phyloP scores from a whole-genome alignment of 2,888 invertebrate species.

The Drosophila kanekoi region DNA sequence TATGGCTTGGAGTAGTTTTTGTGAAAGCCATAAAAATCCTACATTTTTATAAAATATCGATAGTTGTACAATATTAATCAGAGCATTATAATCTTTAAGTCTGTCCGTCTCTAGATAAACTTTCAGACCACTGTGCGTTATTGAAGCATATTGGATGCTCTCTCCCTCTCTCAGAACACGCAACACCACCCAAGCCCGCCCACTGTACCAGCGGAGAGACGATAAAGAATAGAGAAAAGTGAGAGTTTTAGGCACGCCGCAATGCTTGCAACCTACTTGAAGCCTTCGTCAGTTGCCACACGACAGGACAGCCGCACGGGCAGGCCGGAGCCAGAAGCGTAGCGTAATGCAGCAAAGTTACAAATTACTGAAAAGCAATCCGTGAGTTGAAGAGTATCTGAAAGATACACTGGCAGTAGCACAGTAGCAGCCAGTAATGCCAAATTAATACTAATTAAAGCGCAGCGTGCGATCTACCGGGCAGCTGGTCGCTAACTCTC shows the following conservation, averaged over 20 bases:
- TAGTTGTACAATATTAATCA: too few relatives aligned
- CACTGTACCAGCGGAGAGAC: constrained; percentile 28
- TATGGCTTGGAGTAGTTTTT: too few relatives aligned
- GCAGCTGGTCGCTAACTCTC: constrained; percentile 12
- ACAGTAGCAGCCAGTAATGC: constrained; percentile 13
- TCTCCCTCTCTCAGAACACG: constrained; percentile 14
- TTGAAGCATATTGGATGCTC: constrained; percentile 19
- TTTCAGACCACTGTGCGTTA: constrained; percentile 42
- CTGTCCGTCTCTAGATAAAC: too few relatives aligned
- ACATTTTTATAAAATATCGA: too few relatives aligned
- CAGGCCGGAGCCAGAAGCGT: constrained; percentile 27
- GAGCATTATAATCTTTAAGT: too few relatives aligned
- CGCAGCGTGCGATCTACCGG: constrained; percentile 56
- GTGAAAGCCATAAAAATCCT: too few relatives aligned
- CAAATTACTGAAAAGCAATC: constrained; percentile 15
- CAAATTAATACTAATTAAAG: constrained; percentile 65
- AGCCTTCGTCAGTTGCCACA: constrained; percentile 66
- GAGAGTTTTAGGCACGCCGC: constrained; percentile 26
- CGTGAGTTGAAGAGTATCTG: constrained; percentile 37
- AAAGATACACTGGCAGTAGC: constrained; percentile 33
- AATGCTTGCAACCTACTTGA: constrained; percentile 47
- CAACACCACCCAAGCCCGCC: constrained; percentile 51
- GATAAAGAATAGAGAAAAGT: constrained; percentile 35
- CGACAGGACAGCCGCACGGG: constrained; percentile 71
- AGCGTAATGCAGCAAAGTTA: constrained; percentile 23